Percentiles rank a stretch among this genome's conserved stretches.
Conservation (phyloP, 2,113 vertebrate genomes). For the Rhegmatorhina hoffmannsi region DNA sequence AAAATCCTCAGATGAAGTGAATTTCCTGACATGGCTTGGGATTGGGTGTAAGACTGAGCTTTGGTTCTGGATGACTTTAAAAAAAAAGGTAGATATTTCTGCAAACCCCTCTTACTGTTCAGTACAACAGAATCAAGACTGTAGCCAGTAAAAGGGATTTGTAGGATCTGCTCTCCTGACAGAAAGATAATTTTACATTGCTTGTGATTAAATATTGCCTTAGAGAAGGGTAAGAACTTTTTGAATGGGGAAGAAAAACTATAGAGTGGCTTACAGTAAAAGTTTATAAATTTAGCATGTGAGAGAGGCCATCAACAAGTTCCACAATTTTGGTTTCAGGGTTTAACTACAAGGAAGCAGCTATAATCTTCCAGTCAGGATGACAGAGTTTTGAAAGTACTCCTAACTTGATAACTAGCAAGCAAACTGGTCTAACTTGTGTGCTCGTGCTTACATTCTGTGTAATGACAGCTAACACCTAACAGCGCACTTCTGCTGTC, state of each 20-base stretch:
- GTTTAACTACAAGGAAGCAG: not conserved
- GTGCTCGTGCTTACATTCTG: accelerated
- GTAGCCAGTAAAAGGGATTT: not conserved
- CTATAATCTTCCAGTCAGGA: not conserved
- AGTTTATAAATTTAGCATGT: not conserved
- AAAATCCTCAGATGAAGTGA: not conserved
- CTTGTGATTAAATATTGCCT: slow-evolving; percentile 9
- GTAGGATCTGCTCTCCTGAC: not conserved
- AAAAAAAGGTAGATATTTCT: not conserved
- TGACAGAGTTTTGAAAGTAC: not conserved
- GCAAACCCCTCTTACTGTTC: not conserved
- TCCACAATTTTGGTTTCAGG: not conserved
- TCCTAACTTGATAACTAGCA: not conserved
- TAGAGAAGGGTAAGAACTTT: not conserved
- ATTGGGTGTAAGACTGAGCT: slow-evolving; percentile 6
- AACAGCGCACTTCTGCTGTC: not conserved
- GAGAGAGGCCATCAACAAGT: not conserved
- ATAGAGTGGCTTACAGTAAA: not conserved
- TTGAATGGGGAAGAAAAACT: not conserved
- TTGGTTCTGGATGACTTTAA: not conserved
- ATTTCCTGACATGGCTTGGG: not conserved
- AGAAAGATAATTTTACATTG: slow-evolving; percentile 1
- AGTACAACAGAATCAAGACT: not conserved
- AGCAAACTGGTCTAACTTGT: not conserved
- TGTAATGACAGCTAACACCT: not conserved